Percentiles rank a stretch among this genome's conserved stretches.
These are phyloP conservation scores for Pogoniulus pusillus DNA, from an alignment of 2,797 vertebrate species.

Conservation along the genomic window DNA sequence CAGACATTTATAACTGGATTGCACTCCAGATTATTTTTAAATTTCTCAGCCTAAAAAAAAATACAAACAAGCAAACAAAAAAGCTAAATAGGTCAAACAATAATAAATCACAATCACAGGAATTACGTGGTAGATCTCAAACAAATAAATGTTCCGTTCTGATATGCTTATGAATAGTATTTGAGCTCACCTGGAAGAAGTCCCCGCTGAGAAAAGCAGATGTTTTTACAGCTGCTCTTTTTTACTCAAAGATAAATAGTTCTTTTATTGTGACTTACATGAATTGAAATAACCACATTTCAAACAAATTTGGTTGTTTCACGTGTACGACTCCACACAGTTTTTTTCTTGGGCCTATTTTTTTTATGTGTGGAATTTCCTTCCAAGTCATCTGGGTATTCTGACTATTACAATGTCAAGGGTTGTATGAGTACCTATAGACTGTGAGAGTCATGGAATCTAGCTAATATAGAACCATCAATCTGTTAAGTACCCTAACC, in stretches of 20 bases:
- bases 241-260: slow-evolving; percentile 33
- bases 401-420: not conserved
- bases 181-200: slow-evolving; percentile 55
- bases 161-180: too few relatives aligned
- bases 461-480: not conserved
- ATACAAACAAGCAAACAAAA: not conserved
- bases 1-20: not conserved
- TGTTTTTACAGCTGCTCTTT: slow-evolving; percentile 62
- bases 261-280: slow-evolving; percentile 43
- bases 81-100: slow-evolving; percentile 9
- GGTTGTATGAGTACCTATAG: not conserved
- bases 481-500: not conserved
- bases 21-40: not conserved
- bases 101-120: slow-evolving; percentile 39
- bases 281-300: slow-evolving; percentile 23
- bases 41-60: not conserved
- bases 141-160: slow-evolving; percentile 45
- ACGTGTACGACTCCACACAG: not conserved
- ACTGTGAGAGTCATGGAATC: not conserved
- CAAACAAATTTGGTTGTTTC: slow-evolving; percentile 22
- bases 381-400: not conserved
- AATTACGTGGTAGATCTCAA: slow-evolving; percentile 35
- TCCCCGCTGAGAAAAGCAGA: not conserved
- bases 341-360: not conserved
- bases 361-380: slow-evolving; percentile 32